Conservation (phyloP, 2,113 vertebrate species). For the Syngnathoides biaculeatus region DNA sequence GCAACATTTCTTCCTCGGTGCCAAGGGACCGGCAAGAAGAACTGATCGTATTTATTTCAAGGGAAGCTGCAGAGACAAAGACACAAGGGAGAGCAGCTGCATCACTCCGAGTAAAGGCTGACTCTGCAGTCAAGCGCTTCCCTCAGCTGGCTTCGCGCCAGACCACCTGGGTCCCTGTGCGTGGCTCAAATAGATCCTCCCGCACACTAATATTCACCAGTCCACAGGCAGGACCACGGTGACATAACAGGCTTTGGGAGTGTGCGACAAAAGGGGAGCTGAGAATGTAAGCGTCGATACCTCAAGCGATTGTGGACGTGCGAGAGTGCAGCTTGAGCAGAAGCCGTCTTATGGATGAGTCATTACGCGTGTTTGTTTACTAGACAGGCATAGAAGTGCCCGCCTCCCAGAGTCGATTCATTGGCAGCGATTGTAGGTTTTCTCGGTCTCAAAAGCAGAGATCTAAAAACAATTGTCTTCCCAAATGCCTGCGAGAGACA, state of each 20-base stretch:
- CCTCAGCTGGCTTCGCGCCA: constrained; percentile 22
- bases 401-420: background rate
- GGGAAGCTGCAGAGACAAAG: constrained; percentile 8
- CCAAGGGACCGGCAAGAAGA: background rate
- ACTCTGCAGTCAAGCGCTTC: constrained; percentile 14
- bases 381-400: background rate
- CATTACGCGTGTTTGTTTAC: background rate
- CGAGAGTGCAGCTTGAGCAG: constrained; percentile 30
- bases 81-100: constrained; percentile 38
- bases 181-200: constrained; percentile 24
- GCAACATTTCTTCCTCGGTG: background rate
- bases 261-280: background rate
- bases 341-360: background rate
- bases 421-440: background rate
- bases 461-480: background rate
- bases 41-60: background rate
- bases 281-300: background rate
- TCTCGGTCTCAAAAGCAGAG: background rate
- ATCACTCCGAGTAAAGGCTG: constrained; percentile 32
- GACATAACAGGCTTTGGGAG: background rate
- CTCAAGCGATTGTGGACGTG: constrained; percentile 1
- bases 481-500: background rate
- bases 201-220: constrained; percentile 20
- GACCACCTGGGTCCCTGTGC: constrained; percentile 33
- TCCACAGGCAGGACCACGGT: constrained; percentile 1